Percentiles rank a stretch among this genome's conserved stretches.
phyloP scores from a whole-genome alignment of 2,113 vertebrate species.

The Lepidothrix coronata region DNA sequence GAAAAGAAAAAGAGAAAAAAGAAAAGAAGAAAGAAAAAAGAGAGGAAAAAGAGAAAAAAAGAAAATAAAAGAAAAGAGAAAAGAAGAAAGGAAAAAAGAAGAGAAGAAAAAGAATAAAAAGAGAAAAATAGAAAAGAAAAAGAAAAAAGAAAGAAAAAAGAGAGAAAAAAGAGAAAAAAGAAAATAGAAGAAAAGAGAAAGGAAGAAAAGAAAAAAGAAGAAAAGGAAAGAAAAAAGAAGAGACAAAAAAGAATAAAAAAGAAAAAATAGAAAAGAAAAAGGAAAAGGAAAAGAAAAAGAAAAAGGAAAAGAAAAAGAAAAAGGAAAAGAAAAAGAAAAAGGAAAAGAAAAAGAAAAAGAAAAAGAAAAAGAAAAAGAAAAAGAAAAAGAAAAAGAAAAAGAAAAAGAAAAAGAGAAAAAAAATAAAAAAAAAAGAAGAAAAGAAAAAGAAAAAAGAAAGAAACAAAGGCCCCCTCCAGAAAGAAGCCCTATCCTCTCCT shows the following conservation, averaged over 20 bases:
- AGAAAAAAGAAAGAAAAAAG: too few relatives aligned
- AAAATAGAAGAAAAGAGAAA: too few relatives aligned
- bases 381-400: background rate
- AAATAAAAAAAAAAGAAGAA: too few relatives aligned
- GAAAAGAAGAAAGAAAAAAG: too few relatives aligned
- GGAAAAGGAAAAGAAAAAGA: too few relatives aligned
- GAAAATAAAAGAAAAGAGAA: background rate
- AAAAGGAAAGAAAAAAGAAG: too few relatives aligned
- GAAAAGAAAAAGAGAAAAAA: too few relatives aligned
- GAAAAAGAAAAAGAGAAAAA: too few relatives aligned
- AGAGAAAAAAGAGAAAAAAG: background rate
- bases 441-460: rapidly evolving
- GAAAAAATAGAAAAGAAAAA: background rate
- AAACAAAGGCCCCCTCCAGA: background rate
- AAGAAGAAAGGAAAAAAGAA: too few relatives aligned
- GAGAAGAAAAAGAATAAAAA: background rate
- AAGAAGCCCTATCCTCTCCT: background rate
- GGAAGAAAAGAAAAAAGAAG: background rate
- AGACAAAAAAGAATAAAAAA: background rate
- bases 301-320: background rate
- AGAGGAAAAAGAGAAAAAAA: too few relatives aligned
- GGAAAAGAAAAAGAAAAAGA: background rate
- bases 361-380: background rate
- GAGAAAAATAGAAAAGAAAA: background rate
- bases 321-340: too few relatives aligned